Evolutionary conservation across 2,113 vertebrate genomes (phyloP).

Genomic region (Perca schrenkii): DNA sequence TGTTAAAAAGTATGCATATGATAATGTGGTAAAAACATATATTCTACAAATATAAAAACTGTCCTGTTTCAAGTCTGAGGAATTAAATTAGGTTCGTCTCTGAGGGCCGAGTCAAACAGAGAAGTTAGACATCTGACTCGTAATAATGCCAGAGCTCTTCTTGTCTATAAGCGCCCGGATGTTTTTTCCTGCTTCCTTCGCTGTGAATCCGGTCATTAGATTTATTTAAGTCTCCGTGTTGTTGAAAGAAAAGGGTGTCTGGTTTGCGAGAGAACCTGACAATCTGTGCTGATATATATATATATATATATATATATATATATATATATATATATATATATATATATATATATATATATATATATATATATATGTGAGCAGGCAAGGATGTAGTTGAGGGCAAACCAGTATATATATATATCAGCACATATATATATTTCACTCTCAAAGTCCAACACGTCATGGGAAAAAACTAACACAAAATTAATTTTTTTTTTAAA

Average conservation of each 20-base stretch:
- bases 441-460: not conserved
- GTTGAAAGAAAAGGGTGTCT: not conserved
- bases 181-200: constrained; percentile 54
- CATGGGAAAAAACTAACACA: not conserved
- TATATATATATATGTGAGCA: no score
- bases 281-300: not conserved
- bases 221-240: constrained; percentile 7
- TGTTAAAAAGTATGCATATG: not conserved
- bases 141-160: constrained; percentile 60
- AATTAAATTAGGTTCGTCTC: constrained; percentile 21
- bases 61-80: not conserved
- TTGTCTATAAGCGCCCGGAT: constrained; percentile 27
- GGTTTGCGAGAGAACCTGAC: not conserved
- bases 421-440: not conserved
- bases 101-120: constrained; percentile 33
- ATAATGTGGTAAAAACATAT: not conserved
- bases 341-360: no score
- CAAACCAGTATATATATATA: no score
- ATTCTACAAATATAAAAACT: not conserved
- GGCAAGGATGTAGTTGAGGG: no score
- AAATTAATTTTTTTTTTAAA: no score
- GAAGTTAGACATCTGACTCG: constrained; percentile 68
- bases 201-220: constrained; percentile 38
- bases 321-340: no score
- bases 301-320: no score